Evolutionary conservation across 2,888 invertebrate species (phyloP).

Genomic region (Xanthorhoe spadicearia): DNA sequence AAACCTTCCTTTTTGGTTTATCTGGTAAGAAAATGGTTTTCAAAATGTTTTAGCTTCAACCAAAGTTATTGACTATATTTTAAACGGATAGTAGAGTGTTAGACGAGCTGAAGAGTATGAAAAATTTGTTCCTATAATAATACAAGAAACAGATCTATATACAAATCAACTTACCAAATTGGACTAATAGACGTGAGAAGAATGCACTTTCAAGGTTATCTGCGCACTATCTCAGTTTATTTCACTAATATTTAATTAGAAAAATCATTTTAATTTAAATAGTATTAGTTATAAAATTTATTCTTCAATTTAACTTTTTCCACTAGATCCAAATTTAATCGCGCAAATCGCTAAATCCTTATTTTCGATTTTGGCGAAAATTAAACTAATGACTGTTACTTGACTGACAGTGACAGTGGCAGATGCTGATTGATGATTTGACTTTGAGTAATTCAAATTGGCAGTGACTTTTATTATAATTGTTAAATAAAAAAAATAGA

Average conservation of each 20-base stretch:
- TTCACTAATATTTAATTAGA: constrained; percentile 25
- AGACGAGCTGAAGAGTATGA: not conserved
- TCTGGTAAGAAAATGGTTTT: constrained; percentile 43
- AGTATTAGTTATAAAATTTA: constrained; percentile 1
- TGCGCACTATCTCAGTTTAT: constrained; percentile 31
- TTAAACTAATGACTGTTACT: not conserved
- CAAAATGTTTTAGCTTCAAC: constrained; percentile 24
- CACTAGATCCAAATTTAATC: not conserved
- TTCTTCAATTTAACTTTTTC: constrained; percentile 1
- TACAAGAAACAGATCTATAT: not conserved
- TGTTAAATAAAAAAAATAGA: no score
- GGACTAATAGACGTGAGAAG: constrained; percentile 7
- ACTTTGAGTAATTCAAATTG: not conserved
- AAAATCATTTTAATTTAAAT: not conserved
- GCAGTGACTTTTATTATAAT: not conserved
- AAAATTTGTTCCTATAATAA: not conserved
- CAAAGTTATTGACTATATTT: not conserved
- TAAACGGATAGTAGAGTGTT: not conserved
- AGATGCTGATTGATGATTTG: not conserved
- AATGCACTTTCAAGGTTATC: constrained; percentile 24
- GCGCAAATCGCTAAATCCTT: not conserved
- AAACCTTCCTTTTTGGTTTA: constrained; percentile 34
- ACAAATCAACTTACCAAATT: constrained; percentile 34
- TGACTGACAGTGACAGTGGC: not conserved
- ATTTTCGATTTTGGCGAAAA: not conserved